Conservation (phyloP, 2,113 vertebrate genomes). For the Rhombomys opimus region DNA sequence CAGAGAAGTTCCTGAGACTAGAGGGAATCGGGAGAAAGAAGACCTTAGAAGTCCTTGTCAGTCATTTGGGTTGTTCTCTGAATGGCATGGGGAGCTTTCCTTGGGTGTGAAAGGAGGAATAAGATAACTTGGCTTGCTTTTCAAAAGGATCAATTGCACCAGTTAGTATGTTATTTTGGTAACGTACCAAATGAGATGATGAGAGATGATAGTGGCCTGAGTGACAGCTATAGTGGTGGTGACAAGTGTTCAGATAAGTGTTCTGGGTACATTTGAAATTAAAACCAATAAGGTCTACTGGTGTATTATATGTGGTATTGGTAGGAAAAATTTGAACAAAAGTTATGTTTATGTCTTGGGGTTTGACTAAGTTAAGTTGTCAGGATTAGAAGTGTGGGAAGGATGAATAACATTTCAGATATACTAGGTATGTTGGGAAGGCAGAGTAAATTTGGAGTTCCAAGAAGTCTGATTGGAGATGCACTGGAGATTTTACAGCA, state of each 20-base stretch:
- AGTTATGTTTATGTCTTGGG: constrained; percentile 9
- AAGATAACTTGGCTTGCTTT: neutral
- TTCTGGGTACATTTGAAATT: neutral
- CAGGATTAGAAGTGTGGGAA: neutral
- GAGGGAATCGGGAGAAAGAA: neutral
- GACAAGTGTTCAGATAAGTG: neutral
- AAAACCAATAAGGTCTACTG: neutral
- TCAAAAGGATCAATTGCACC: neutral
- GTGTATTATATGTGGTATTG: neutral
- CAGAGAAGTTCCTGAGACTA: neutral
- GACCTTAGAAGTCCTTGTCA: neutral
- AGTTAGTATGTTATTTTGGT: neutral
- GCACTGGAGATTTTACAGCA: neutral
- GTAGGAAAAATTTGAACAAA: constrained; percentile 16
- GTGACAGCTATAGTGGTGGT: neutral
- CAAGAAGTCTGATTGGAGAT: neutral
- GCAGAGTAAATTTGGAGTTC: neutral
- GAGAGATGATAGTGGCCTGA: neutral
- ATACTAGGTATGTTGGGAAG: neutral
- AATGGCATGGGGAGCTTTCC: neutral
- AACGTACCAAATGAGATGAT: too few relatives aligned
- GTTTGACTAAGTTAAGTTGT: constrained; percentile 12
- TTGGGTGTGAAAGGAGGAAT: neutral
- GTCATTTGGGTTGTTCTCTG: neutral
- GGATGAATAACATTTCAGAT: neutral